Base-by-base conservation (phyloP, 2,113 vertebrate genomes). In the Rynchops niger region DNA sequence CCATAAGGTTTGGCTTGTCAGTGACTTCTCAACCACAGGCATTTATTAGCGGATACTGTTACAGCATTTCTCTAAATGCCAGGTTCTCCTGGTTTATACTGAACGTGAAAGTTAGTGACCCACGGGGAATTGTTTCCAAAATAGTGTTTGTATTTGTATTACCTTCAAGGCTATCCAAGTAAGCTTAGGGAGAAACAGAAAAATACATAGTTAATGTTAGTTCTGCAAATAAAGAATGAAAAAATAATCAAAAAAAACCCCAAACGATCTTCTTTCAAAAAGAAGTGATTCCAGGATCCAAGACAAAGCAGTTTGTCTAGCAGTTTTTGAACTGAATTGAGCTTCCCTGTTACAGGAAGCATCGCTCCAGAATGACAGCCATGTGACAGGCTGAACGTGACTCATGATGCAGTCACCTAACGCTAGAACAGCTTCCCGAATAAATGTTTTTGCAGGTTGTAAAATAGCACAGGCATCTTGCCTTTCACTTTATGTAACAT, bases 161-260 rank as follows among this genome's bases (percentile, higher is more conserved):
- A 99, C 99, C 99, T 99, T 99, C 99, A 99, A 99, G 99, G 99
- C 99, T 99, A 99, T 99, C 99, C 99, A 99, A 99, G 99, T 99
- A 98, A 99, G 99, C 99, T 99, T 99, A 98, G 96, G 98, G 98
- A 98, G 94, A 98, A 98, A 98, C 97, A 97, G 98, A 98, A 98
- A 97, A 98, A 98, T 97, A 98, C 96, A 98, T 18, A 97, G 91
- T 98, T 98, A 98, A 98, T 38, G 94, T 98, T 97, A 98, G 97
- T 95, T 92, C 84, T 93, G 94, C 82, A 94, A 94, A 88, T 86
- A 95, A 95, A 73, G 87, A 94, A 87, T 74, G n/a, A 77, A 83
- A 86, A 79, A 67, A 21, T 77, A 77, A 59, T 14, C 5, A 81
- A 82, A 87, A 74, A 62, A 11, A 45, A 40, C 40, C 40, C 26